A percentile compares a stretch with the other conserved stretches of the same genome.
These are phyloP conservation scores for Plestiodon gilberti DNA, from an alignment of 2,113 vertebrate genomes.

Conservation along the genomic window DNA sequence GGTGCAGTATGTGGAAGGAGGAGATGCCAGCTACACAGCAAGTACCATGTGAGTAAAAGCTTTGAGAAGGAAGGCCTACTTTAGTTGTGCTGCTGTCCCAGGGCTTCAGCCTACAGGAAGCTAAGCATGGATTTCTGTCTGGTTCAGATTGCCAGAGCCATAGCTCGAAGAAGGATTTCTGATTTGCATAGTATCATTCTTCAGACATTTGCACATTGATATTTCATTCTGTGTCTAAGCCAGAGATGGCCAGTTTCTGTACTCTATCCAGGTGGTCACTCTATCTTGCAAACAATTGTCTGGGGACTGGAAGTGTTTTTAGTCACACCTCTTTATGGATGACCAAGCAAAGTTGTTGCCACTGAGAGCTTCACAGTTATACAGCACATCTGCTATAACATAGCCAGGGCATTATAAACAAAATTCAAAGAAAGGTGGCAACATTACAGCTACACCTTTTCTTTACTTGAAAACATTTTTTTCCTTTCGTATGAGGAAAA, in stretches of 20 bases:
- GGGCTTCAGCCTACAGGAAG: not conserved
- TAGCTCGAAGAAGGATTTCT: not conserved
- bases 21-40: constrained; percentile 82
- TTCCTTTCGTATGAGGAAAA: too few species aligned
- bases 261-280: not conserved
- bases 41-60: constrained; percentile 84
- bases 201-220: not conserved
- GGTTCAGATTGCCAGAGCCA: not conserved
- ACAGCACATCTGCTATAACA: not conserved
- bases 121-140: not conserved
- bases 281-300: not conserved
- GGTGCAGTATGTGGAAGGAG: constrained; percentile 90
- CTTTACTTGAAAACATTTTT: too few species aligned
- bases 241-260: not conserved
- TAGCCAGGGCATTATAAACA: not conserved
- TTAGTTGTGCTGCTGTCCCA: not conserved
- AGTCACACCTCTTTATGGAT: not conserved
- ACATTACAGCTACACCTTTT: too few species aligned
- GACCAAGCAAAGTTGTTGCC: not conserved
- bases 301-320: not conserved
- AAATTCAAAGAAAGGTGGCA: not conserved
- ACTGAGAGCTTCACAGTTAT: not conserved
- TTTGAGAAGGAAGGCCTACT: too few species aligned
- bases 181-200: not conserved
- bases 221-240: not conserved